Evolutionary conservation across 2,888 invertebrate genomes (phyloP), one percentile per base, ranked within the genome.

Genomic region (Ectemnius cavifrons): DNA sequence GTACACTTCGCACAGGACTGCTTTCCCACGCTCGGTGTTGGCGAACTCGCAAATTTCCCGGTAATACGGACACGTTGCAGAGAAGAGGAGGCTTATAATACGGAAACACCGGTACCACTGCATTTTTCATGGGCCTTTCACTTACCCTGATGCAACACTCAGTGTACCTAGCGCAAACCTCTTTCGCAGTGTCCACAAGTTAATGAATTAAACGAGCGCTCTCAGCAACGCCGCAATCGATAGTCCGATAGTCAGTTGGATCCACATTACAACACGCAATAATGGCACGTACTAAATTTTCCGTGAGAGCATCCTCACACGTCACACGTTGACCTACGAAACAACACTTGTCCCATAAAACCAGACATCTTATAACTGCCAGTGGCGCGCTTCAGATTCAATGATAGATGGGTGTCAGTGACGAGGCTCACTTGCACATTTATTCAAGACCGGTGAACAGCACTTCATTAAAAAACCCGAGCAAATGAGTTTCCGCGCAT

Each of bases 161-260:
- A 52, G 16, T 52, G 4, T 52, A 14, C 52, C 52, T 52, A 16
- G 37, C 37, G 37, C 37, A 37, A 52, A 16, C 16, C 52, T 16
- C 16, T 52, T 52, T 52, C 52, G 5, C 16, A 16, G 14, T 49
- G 47, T 37, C 8, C 13, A 13, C 14, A n/a, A 49, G 52, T 71
- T 78, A 73, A 77, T 68, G 49, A 78, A 77, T 77, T 64, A 63
- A 73, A 66, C 66, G 65, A 66, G 52, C 58, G 49, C 49, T 18
- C 52, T 49, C 70, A 67, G 74, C 67, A 20, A 2, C 46, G 46
- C 46, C 70, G 70, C 63, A 71, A 59, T 27, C 27, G 13, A 47
- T 20, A 14, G 16, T 3, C 56, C 2, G 18, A 58, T 46, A 28
- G 20, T 23, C 20, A 14, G 8, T 49, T 45, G 6, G 2, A 37